Evolutionary conservation across 2,888 invertebrate species (phyloP).

Genomic region (Pseudolycoriella hygida): DNA sequence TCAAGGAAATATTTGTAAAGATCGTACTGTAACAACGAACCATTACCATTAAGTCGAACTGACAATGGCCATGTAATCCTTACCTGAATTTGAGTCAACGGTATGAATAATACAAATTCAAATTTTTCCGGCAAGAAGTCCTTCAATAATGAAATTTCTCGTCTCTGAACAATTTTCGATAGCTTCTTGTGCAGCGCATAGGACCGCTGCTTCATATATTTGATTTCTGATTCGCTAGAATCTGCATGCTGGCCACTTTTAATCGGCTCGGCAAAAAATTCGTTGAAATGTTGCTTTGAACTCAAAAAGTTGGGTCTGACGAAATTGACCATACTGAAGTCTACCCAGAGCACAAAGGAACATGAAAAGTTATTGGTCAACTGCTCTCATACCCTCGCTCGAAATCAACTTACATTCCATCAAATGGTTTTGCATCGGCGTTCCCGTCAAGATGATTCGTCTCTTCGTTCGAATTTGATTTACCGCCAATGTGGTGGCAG

Average conservation of each 20-base stretch:
- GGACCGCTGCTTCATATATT: slow-evolving; percentile 66
- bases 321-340: slow-evolving; percentile 84
- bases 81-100: slow-evolving; percentile 53
- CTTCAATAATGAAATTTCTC: slow-evolving; percentile 59
- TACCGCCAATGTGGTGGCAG: slow-evolving; percentile 54
- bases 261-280: slow-evolving; percentile 70
- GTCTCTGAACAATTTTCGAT: slow-evolving; percentile 52
- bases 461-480: slow-evolving; percentile 51
- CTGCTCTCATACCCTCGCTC: too few species aligned
- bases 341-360: too few species aligned
- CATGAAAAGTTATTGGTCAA: slow-evolving; percentile 3
- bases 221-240: slow-evolving; percentile 57
- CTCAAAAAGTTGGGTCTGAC: slow-evolving; percentile 79
- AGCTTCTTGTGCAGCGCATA: slow-evolving; percentile 73
- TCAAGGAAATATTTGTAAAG: slow-evolving; percentile 24
- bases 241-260: slow-evolving; percentile 75
- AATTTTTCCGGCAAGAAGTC: slow-evolving; percentile 66
- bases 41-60: neutral
- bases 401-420: slow-evolving; percentile 46
- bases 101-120: slow-evolving; percentile 69
- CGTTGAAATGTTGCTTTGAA: slow-evolving; percentile 58
- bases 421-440: slow-evolving; percentile 83
- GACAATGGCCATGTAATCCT: slow-evolving; percentile 16
- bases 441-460: slow-evolving; percentile 72
- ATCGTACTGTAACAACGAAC: slow-evolving; percentile 15